Evolutionary conservation across 2,888 invertebrate species (phyloP).

Genomic region (Alloplasta piceator): DNA sequence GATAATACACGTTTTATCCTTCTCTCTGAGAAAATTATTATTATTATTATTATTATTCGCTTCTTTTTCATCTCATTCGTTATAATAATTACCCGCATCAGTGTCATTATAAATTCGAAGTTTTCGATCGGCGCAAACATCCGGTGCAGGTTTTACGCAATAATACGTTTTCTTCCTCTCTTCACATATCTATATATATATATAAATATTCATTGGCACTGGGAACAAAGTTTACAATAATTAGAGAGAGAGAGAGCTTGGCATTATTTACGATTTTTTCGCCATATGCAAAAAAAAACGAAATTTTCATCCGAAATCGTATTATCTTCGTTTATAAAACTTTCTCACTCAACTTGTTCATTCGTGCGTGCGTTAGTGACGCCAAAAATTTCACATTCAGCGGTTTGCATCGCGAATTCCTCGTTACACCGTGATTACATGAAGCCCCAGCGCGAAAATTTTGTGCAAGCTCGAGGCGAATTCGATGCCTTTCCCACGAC

Average conservation of each 20-base stretch:
- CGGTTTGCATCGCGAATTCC: too few species aligned
- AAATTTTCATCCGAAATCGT: too few species aligned
- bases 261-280: too few species aligned
- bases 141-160: slow-evolving; percentile 49
- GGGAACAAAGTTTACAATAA: slow-evolving; percentile 52
- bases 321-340: too few species aligned
- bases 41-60: not conserved
- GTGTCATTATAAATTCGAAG: slow-evolving; percentile 59
- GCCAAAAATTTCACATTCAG: too few species aligned
- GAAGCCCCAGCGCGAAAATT: slow-evolving; percentile 6
- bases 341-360: too few species aligned
- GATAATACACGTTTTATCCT: slow-evolving; percentile 24
- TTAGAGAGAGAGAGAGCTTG: slow-evolving; percentile 13
- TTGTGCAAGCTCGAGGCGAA: slow-evolving; percentile 26
- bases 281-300: too few species aligned
- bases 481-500: not conserved
- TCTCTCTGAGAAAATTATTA: not conserved
- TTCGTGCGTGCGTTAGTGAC: too few species aligned
- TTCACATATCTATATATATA: slow-evolving; percentile 21
- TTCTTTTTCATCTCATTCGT: slow-evolving; percentile 23
- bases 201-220: slow-evolving; percentile 62
- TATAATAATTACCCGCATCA: slow-evolving; percentile 59
- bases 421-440: too few species aligned
- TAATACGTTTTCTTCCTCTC: slow-evolving; percentile 30
- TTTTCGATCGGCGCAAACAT: slow-evolving; percentile 56